These are phyloP conservation scores for Conus ventricosus DNA, from an alignment of 1,140 invertebrate genomes.

Conservation along the genomic window DNA sequence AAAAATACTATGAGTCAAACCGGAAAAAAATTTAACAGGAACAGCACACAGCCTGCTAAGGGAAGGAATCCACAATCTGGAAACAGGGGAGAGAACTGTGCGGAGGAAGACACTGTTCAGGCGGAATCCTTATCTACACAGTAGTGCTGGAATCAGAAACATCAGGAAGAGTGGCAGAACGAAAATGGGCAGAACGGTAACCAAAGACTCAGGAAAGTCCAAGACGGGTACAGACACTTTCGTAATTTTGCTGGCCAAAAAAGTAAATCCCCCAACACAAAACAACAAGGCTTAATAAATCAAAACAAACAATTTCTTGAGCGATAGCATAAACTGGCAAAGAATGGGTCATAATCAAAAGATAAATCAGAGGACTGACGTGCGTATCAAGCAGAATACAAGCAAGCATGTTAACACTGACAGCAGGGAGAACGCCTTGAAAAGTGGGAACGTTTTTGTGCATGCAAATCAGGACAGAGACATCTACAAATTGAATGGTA, in stretches of 20 bases:
- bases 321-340: background rate
- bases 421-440: slow-evolving; percentile 25
- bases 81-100: background rate
- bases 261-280: background rate
- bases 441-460: slow-evolving; percentile 13
- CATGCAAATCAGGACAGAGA: slow-evolving; percentile 8
- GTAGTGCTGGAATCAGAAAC: background rate
- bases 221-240: background rate
- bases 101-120: background rate
- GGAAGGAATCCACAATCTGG: background rate
- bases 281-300: background rate
- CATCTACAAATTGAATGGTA: background rate
- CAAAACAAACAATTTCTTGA: background rate
- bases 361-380: background rate
- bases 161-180: background rate
- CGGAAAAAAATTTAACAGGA: background rate
- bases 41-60: background rate
- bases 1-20: background rate
- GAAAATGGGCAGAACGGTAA: background rate
- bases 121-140: too few relatives aligned
- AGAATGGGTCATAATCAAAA: background rate
- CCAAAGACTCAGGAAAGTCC: background rate
- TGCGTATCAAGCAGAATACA: background rate
- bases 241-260: background rate
- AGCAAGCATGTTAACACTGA: slow-evolving; percentile 22